Evolutionary conservation across 2,113 vertebrate genomes (phyloP).

Genomic region (Sisor rabdophorus): DNA sequence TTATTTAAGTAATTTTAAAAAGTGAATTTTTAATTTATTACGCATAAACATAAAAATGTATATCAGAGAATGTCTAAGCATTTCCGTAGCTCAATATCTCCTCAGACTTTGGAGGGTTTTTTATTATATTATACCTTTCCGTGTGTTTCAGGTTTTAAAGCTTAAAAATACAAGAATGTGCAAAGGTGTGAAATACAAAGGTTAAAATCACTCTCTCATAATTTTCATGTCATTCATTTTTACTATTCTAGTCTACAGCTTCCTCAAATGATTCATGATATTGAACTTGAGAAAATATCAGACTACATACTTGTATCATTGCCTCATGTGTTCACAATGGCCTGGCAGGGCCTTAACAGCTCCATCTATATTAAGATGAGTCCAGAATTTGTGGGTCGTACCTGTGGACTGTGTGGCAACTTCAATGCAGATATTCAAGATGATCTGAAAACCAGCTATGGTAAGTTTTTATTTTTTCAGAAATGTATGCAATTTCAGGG

Average conservation of each 20-base stretch:
- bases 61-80: too few species aligned
- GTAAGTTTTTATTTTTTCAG: slow-evolving; percentile 59
- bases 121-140: too few species aligned
- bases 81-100: too few species aligned
- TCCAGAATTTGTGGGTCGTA: slow-evolving; percentile 83
- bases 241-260: slow-evolving; percentile 50
- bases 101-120: too few species aligned
- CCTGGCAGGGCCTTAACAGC: slow-evolving; percentile 82
- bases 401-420: slow-evolving; percentile 88
- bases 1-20: too few species aligned
- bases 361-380: slow-evolving; percentile 92
- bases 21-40: too few species aligned
- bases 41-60: too few species aligned
- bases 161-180: too few species aligned
- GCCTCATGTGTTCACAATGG: slow-evolving; percentile 83
- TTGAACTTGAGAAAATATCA: slow-evolving; percentile 80
- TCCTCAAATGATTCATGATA: slow-evolving; percentile 73
- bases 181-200: too few species aligned
- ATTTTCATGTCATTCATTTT: neutral
- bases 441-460: slow-evolving; percentile 88
- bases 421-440: slow-evolving; percentile 89
- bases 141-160: too few species aligned
- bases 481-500: too few species aligned
- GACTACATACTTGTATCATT: slow-evolving; percentile 82
- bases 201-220: neutral